A percentile compares a stretch with the other conserved stretches of the same genome.
Evolutionary conservation across 2,797 vertebrate genomes (phyloP).

Genomic region (Acanthurus lineatus): DNA sequence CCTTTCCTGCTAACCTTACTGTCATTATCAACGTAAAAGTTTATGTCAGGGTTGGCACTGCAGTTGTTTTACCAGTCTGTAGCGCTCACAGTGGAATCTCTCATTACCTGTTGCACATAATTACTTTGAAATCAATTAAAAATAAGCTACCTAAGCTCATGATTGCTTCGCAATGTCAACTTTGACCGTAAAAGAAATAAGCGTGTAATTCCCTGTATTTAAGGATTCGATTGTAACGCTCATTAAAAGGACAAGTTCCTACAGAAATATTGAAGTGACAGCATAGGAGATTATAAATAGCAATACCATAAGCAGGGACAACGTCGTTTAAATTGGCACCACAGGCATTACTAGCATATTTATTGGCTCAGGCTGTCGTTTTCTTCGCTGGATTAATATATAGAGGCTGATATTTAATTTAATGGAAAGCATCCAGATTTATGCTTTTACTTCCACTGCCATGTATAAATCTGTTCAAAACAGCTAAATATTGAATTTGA

Average conservation of each 20-base stretch:
- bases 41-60: background rate
- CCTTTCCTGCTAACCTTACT: background rate
- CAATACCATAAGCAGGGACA: constrained; percentile 48
- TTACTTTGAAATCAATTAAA: constrained; percentile 23
- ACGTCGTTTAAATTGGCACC: constrained; percentile 7
- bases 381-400: background rate
- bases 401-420: constrained; percentile 8
- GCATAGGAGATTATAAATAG: constrained; percentile 55
- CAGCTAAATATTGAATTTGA: constrained; percentile 6
- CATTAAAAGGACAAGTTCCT: background rate
- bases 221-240: background rate
- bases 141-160: background rate
- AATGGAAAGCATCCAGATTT: background rate
- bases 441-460: background rate
- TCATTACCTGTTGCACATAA: constrained; percentile 35
- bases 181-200: background rate
- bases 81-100: constrained; percentile 11
- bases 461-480: constrained; percentile 16
- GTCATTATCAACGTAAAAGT: background rate
- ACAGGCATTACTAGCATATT: constrained; percentile 4
- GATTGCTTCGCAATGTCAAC: constrained; percentile 8
- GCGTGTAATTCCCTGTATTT: background rate
- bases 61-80: background rate
- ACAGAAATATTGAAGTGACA: constrained; percentile 23
- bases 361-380: background rate